These are phyloP conservation scores for Netelia virgata DNA, from an alignment of 2,888 invertebrate genomes.

Conservation along the genomic window DNA sequence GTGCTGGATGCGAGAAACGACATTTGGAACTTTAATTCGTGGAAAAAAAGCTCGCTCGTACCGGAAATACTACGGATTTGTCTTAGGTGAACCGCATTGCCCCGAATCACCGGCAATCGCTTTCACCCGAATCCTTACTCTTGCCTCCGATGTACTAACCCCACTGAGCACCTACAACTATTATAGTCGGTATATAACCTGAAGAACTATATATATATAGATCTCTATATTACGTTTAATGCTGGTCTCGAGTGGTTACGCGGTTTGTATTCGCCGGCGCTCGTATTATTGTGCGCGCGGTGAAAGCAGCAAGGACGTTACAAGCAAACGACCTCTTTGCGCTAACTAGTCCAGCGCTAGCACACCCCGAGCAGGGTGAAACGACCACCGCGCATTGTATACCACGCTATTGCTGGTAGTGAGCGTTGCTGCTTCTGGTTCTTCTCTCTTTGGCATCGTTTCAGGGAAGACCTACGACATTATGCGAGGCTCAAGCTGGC, in stretches of 20 bases:
- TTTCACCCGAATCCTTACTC: not conserved
- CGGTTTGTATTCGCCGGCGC: not conserved
- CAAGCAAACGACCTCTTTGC: conserved; percentile 31
- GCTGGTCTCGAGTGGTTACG: not conserved
- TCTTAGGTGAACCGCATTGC: not conserved
- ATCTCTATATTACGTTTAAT: not conserved
- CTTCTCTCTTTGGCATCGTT: conserved; percentile 12
- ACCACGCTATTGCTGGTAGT: too few species aligned
- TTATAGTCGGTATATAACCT: not conserved
- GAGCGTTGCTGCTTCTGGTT: not conserved
- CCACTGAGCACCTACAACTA: not conserved
- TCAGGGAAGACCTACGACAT: conserved; percentile 65
- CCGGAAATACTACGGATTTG: not conserved
- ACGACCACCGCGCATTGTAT: conserved; percentile 21
- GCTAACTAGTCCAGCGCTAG: conserved; percentile 44
- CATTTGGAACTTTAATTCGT: too few species aligned
- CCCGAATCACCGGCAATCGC: not conserved
- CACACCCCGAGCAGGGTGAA: conserved; percentile 31
- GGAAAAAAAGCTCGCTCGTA: not conserved
- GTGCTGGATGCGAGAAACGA: too few species aligned
- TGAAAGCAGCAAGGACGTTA: conserved; percentile 20
- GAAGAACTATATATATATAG: not conserved
- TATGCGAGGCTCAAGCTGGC: conserved; percentile 61
- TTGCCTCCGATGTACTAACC: not conserved
- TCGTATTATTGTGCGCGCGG: conserved; percentile 37